Evolutionary conservation across 2,113 vertebrate species (phyloP).

Genomic region (Rhadina sibilatrix): DNA sequence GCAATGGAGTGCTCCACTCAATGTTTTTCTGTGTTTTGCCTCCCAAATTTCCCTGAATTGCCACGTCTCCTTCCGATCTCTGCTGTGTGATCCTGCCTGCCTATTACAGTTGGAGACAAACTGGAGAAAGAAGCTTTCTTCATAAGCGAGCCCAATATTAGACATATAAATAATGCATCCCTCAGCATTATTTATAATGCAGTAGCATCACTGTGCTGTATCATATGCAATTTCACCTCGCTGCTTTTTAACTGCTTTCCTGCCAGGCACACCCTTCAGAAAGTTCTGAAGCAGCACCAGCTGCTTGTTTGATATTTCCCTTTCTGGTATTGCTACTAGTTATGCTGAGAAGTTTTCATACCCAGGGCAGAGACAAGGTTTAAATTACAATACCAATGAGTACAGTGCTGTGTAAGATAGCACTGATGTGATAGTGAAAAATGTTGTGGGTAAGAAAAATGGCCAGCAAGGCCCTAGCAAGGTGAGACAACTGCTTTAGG

Average conservation of each 20-base stretch:
- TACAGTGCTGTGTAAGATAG: not conserved
- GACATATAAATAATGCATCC: slow-evolving; percentile 81
- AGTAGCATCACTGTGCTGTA: slow-evolving; percentile 72
- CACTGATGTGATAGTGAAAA: not conserved
- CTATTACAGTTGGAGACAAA: not conserved
- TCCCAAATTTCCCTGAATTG: slow-evolving; percentile 1
- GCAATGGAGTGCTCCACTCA: not conserved
- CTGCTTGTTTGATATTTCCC: not conserved
- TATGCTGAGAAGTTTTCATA: not conserved
- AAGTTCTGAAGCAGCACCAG: not conserved
- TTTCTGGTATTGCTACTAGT: not conserved
- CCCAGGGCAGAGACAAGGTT: not conserved
- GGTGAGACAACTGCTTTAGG: not conserved
- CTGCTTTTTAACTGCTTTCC: slow-evolving; percentile 67
- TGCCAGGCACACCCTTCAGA: not conserved
- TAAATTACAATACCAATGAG: not conserved
- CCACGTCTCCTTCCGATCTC: not conserved
- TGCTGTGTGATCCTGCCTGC: not conserved
- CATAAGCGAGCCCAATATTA: slow-evolving; percentile 76
- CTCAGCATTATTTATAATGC: slow-evolving; percentile 78
- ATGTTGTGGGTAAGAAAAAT: not conserved
- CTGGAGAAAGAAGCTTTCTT: slow-evolving; percentile 59
- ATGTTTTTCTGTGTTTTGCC: not conserved
- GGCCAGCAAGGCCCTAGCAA: not conserved
- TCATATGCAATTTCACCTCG: slow-evolving; percentile 62